Conservation (phyloP, 2,888 invertebrate species). For the Drosophila rellima region DNA sequence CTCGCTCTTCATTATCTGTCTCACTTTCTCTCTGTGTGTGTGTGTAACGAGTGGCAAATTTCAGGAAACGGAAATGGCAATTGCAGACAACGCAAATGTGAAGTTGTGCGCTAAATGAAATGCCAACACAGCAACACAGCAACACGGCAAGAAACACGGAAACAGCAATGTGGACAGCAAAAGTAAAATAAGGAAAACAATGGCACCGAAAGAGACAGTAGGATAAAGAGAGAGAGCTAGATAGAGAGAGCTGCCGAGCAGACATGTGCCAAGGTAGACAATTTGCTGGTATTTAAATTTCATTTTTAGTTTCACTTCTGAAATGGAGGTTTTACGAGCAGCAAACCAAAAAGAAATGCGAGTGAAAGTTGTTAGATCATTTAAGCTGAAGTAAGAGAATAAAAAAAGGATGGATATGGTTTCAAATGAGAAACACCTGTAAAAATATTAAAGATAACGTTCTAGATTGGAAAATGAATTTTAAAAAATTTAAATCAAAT, state of each 20-base stretch:
- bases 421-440: background rate
- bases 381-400: background rate
- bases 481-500: too few species aligned
- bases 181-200: constrained; percentile 32
- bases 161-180: constrained; percentile 56
- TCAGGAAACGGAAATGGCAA: constrained; percentile 77
- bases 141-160: constrained; percentile 72
- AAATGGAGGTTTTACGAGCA: constrained; percentile 24
- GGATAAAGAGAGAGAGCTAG: background rate
- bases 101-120: constrained; percentile 80
- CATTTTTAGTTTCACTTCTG: constrained; percentile 46
- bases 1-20: constrained; percentile 2
- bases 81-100: constrained; percentile 77
- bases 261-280: constrained; percentile 48
- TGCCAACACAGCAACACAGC: constrained; percentile 79
- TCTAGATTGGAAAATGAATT: too few species aligned
- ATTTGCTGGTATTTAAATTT: constrained; percentile 73
- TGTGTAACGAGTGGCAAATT: constrained; percentile 73
- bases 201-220: background rate
- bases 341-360: constrained; percentile 15
- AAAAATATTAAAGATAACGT: background rate
- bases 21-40: constrained; percentile 6
- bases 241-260: background rate
- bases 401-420: background rate
- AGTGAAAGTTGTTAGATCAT: constrained; percentile 21